Conservation (phyloP, 1,140 invertebrate species). For the Tenebrio molitor region DNA sequence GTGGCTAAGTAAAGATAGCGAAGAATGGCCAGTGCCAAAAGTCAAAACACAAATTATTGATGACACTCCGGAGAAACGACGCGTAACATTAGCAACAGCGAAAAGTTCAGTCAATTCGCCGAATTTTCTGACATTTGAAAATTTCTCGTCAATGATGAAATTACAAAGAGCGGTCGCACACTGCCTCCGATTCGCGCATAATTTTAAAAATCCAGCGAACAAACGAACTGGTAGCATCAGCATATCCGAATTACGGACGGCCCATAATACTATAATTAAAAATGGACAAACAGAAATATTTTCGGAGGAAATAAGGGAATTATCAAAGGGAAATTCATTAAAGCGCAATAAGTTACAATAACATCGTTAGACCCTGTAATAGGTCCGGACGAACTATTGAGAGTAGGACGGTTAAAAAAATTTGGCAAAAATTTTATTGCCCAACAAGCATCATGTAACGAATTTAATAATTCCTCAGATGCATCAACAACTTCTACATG, state of each 20-base stretch:
- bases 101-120: no score
- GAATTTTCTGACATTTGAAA: no score
- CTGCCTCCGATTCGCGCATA: no score
- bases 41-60: not conserved
- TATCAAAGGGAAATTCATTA: conserved; percentile 24
- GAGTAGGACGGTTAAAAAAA: conserved; percentile 58
- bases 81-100: not conserved
- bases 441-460: conserved; percentile 51
- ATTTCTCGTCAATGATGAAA: no score
- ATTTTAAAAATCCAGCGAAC: not conserved
- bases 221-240: not conserved
- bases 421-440: conserved; percentile 56
- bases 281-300: conserved; percentile 27
- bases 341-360: conserved; percentile 40
- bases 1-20: conserved; percentile 39
- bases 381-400: conserved; percentile 46
- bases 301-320: conserved; percentile 28
- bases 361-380: conserved; percentile 54
- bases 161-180: no score
- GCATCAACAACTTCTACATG: conserved; percentile 55
- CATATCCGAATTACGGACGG: conserved; percentile 11
- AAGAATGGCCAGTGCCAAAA: not conserved
- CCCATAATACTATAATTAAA: conserved; percentile 1
- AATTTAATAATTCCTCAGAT: conserved; percentile 50
- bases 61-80: not conserved